Percentiles rank a stretch among this genome's conserved stretches.
Evolutionary conservation across 2,113 vertebrate genomes (phyloP).

Genomic region (Tricholaema leucomelas): DNA sequence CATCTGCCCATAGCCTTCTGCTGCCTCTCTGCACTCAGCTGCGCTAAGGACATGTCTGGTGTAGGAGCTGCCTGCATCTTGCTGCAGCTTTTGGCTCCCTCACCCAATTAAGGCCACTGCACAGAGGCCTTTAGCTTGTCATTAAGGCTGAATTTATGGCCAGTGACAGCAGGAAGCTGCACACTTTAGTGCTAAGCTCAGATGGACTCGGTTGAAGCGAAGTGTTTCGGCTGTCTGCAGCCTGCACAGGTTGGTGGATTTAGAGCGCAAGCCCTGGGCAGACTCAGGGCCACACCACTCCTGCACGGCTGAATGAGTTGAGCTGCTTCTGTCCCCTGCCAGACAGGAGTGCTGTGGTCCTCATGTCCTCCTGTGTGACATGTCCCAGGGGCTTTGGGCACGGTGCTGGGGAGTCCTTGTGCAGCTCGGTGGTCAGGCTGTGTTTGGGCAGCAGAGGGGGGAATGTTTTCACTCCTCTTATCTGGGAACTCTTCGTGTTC

Average conservation of each 20-base stretch:
- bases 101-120: not conserved
- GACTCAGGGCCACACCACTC: not conserved
- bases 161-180: not conserved
- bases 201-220: not conserved
- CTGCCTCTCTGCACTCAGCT: not conserved
- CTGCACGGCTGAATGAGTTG: not conserved
- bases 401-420: not conserved
- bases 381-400: not conserved
- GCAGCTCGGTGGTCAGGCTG: not conserved
- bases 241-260: not conserved
- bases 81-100: not conserved
- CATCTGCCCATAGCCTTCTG: not conserved
- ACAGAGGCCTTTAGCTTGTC: conserved; percentile 10
- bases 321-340: not conserved
- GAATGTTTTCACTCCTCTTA: conserved; percentile 36
- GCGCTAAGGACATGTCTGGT: not conserved
- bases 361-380: not conserved
- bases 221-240: not conserved
- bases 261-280: conserved; percentile 17
- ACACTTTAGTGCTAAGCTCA: not conserved
- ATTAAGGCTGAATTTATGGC: not conserved
- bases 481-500: not conserved
- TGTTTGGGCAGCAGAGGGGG: not conserved
- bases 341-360: not conserved
- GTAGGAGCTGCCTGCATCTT: not conserved